A percentile compares a stretch with the other conserved stretches of the same genome.
phyloP scores from a whole-genome alignment of 2,113 vertebrate genomes.

The Erinaceus europaeus region DNA sequence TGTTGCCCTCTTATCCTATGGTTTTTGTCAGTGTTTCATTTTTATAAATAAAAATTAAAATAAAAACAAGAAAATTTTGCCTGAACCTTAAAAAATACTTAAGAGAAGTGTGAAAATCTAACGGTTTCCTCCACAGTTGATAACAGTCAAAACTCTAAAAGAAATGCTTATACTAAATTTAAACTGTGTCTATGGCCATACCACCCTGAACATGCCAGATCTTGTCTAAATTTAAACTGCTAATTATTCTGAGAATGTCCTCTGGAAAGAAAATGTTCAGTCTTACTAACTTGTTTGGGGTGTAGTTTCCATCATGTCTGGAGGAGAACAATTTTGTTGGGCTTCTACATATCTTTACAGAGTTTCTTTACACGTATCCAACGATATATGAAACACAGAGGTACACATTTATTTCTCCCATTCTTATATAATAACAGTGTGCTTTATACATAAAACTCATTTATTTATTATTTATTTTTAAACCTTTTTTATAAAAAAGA shows the following conservation, averaged over 20 bases:
- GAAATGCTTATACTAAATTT: slow-evolving; percentile 29
- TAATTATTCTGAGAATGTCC: neutral
- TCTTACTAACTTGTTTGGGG: neutral
- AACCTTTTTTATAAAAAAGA: neutral
- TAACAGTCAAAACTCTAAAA: neutral
- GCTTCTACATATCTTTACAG: neutral
- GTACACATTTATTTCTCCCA: neutral
- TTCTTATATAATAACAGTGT: neutral
- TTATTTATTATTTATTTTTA: too few relatives aligned
- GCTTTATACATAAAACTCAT: neutral
- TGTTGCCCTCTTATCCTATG: too few relatives aligned
- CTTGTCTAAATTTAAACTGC: slow-evolving; percentile 39
- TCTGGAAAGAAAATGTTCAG: neutral
- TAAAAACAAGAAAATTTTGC: slow-evolving; percentile 34
- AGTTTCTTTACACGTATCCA: neutral
- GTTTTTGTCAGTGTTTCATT: too few relatives aligned
- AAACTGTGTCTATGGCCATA: too few relatives aligned
- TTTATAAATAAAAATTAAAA: too few relatives aligned
- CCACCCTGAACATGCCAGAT: too few relatives aligned
- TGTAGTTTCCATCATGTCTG: neutral
- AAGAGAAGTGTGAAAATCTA: neutral
- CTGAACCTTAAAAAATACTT: neutral
- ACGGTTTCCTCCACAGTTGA: neutral
- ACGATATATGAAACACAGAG: neutral
- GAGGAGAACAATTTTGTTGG: neutral